phyloP scores from a whole-genome alignment of 2,113 vertebrate species.

The Pteropus alecto region DNA sequence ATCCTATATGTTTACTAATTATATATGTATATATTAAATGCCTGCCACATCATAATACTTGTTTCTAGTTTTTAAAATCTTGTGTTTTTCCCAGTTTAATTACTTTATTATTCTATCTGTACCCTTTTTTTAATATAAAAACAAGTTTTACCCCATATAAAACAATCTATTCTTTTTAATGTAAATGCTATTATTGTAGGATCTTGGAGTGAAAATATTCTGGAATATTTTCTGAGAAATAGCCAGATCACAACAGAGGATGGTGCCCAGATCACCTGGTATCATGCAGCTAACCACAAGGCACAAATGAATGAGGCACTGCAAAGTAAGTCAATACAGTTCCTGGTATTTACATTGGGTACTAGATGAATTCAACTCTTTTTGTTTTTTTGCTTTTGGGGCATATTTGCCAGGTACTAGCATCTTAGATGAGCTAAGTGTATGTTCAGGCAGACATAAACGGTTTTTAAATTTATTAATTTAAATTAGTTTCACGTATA shows the following conservation, averaged over 20 bases:
- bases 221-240: constrained; percentile 84
- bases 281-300: constrained; percentile 88
- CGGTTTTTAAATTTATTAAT: neutral
- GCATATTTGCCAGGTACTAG: neutral
- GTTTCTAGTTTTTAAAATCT: neutral
- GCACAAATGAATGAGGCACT: constrained; percentile 82
- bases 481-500: too few relatives aligned
- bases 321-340: constrained; percentile 78
- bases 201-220: constrained; percentile 80
- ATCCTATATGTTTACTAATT: neutral
- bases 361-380: neutral
- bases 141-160: neutral
- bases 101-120: neutral
- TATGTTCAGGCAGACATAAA: neutral
- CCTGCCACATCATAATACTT: neutral
- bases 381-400: neutral
- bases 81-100: neutral
- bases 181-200: constrained; percentile 71
- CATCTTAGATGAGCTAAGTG: neutral
- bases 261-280: constrained; percentile 87
- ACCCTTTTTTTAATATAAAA: neutral
- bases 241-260: constrained; percentile 78
- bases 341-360: neutral
- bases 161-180: neutral
- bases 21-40: neutral